Percentiles rank a stretch among this genome's conserved stretches.
Evolutionary conservation across 2,888 invertebrate genomes (phyloP).

Genomic region (Marasmarcha lunaedactyla): DNA sequence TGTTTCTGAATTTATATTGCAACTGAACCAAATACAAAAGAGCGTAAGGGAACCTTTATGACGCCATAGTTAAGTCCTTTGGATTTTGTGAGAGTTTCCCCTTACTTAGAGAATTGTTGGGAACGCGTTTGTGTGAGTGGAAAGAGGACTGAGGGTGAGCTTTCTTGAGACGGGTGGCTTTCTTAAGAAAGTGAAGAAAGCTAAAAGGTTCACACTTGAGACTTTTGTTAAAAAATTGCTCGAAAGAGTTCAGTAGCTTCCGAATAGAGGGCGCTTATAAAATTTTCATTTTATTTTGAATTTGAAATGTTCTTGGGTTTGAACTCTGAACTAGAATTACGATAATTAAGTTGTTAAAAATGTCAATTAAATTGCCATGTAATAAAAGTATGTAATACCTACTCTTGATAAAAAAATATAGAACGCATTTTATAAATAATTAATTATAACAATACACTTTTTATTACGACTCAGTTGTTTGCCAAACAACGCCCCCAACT

Average conservation of each 20-base stretch:
- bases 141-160: conserved; percentile 32
- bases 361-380: too few species aligned
- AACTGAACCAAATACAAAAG: conserved; percentile 10
- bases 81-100: conserved; percentile 11
- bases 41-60: conserved; percentile 13
- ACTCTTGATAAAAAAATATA: too few species aligned
- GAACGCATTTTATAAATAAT: too few species aligned
- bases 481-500: too few species aligned
- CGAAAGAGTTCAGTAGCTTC: conserved; percentile 30
- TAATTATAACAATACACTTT: too few species aligned
- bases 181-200: conserved; percentile 65
- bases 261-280: conserved; percentile 54
- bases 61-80: conserved; percentile 24
- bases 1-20: neutral
- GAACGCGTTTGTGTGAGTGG: conserved; percentile 29
- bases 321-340: too few species aligned
- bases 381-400: too few species aligned
- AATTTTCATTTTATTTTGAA: conserved; percentile 15
- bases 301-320: neutral
- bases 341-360: too few species aligned
- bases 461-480: too few species aligned
- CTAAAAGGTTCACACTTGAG: conserved; percentile 60
- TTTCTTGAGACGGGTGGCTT: conserved; percentile 56
- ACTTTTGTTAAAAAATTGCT: conserved; percentile 57
- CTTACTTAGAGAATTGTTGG: conserved; percentile 20